Evolutionary conservation across 1,140 invertebrate genomes (phyloP).

Genomic region (Bombus terrestris): DNA sequence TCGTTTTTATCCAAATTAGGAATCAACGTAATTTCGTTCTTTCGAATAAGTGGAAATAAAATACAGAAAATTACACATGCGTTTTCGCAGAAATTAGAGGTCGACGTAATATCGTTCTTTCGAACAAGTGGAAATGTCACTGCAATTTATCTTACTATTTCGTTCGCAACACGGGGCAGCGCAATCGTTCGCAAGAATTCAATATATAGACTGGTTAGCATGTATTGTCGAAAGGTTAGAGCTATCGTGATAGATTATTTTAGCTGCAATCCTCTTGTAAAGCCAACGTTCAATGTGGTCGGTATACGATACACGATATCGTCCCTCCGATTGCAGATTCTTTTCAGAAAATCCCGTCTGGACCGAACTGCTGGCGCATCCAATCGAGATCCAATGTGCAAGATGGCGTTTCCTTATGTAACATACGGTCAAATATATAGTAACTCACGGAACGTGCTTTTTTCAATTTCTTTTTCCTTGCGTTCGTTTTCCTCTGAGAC

Average conservation of each 20-base stretch:
- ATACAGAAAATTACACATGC: too few species aligned
- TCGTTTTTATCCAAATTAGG: too few species aligned
- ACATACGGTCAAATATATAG: constrained; percentile 19
- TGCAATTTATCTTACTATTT: neutral
- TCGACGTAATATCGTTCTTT: neutral
- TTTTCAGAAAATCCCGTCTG: constrained; percentile 51
- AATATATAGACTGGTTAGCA: neutral
- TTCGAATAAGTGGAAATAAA: neutral
- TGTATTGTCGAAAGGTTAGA: constrained; percentile 37
- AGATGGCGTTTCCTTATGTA: constrained; percentile 55
- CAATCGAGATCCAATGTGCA: constrained; percentile 54
- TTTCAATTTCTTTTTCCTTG: neutral
- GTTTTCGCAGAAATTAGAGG: too few species aligned
- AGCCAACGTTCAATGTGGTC: constrained; percentile 28
- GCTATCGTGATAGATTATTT: constrained; percentile 52
- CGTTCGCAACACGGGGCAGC: neutral
- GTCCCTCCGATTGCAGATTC: constrained; percentile 41
- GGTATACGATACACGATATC: constrained; percentile 43
- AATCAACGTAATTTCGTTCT: too few species aligned
- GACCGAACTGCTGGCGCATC: constrained; percentile 47
- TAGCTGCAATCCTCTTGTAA: constrained; percentile 27
- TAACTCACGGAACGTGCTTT: constrained; percentile 17
- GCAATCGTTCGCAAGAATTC: neutral
- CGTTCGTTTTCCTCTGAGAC: constrained; percentile 22
- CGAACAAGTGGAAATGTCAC: neutral